These are phyloP conservation scores for Rhingia rostrata DNA, from an alignment of 2,888 invertebrate genomes.

Conservation along the genomic window DNA sequence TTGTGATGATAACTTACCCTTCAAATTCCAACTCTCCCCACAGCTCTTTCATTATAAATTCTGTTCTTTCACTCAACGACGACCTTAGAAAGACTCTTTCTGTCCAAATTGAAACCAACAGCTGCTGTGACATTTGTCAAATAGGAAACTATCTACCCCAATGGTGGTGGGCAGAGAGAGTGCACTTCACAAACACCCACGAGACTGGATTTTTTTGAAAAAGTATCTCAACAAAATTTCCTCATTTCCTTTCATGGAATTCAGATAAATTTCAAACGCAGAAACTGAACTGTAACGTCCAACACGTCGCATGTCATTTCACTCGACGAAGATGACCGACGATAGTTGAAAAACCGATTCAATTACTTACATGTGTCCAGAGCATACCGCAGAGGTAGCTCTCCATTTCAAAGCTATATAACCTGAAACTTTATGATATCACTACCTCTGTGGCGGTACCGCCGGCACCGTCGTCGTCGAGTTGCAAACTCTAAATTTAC, in stretches of 20 bases:
- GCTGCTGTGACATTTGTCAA: conserved; percentile 25
- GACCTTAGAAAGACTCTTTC: too few species aligned
- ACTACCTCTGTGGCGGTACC: conserved; percentile 6
- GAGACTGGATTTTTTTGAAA: background rate
- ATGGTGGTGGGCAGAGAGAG: background rate
- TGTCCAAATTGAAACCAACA: background rate
- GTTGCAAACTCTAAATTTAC: conserved; percentile 62
- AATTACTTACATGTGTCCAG: conserved; percentile 57
- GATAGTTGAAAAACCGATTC: conserved; percentile 33
- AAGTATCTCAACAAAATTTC: conserved; percentile 4
- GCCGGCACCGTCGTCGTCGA: conserved; percentile 11
- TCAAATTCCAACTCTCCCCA: too few species aligned
- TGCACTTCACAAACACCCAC: conserved; percentile 16
- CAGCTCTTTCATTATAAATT: too few species aligned
- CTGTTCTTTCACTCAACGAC: too few species aligned
- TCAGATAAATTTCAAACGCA: conserved; percentile 23
- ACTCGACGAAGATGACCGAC: conserved; percentile 7
- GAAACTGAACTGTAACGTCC: conserved; percentile 4
- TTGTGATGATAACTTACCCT: background rate
- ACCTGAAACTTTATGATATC: conserved; percentile 66
- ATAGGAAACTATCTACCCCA: background rate
- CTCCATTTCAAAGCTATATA: conserved; percentile 61
- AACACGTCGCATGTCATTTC: conserved; percentile 31
- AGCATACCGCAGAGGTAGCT: conserved; percentile 31
- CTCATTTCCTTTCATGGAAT: conserved; percentile 45